A percentile compares a stretch with the other conserved stretches of the same genome.
Conservation (phyloP, 2,113 vertebrate genomes). For the Coreoperca whiteheadi region DNA sequence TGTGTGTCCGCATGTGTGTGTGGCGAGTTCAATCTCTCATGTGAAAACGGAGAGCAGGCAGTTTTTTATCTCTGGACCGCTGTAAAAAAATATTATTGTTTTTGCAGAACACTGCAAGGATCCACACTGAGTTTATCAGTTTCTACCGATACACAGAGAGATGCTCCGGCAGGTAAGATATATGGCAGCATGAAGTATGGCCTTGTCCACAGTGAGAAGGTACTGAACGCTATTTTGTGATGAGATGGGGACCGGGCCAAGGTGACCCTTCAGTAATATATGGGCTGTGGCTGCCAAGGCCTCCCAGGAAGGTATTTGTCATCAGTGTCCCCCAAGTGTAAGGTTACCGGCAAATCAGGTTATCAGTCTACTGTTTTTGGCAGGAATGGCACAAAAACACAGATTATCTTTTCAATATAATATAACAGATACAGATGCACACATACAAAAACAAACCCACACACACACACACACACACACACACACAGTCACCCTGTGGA, state of each 20-base stretch:
- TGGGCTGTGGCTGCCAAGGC: constrained; percentile 80
- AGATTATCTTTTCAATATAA: constrained; percentile 70
- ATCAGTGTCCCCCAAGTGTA: constrained; percentile 77
- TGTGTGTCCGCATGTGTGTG: constrained; percentile 2
- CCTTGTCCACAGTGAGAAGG: constrained; percentile 71
- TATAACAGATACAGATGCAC: constrained; percentile 35
- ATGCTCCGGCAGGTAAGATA: constrained; percentile 68
- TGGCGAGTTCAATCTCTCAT: constrained; percentile 40
- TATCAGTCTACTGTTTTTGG: constrained; percentile 80
- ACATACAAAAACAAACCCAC: constrained; percentile 21
- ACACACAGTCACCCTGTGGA: background rate
- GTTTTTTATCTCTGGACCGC: constrained; percentile 49
- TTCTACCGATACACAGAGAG: constrained; percentile 69
- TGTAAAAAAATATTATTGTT: constrained; percentile 64
- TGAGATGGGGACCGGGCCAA: constrained; percentile 79
- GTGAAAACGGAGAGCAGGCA: constrained; percentile 48
- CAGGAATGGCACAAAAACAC: constrained; percentile 77
- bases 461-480: background rate
- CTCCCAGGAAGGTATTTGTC: constrained; percentile 84
- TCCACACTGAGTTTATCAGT: constrained; percentile 70
- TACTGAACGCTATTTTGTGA: constrained; percentile 79
- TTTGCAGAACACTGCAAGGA: constrained; percentile 48
- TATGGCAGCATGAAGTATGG: constrained; percentile 76
- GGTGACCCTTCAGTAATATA: constrained; percentile 85
- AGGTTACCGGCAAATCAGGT: constrained; percentile 82